Evolutionary conservation across 2,888 invertebrate genomes (phyloP), one percentile per base, ranked within the genome.

Genomic region (Entomobrya proxima): DNA sequence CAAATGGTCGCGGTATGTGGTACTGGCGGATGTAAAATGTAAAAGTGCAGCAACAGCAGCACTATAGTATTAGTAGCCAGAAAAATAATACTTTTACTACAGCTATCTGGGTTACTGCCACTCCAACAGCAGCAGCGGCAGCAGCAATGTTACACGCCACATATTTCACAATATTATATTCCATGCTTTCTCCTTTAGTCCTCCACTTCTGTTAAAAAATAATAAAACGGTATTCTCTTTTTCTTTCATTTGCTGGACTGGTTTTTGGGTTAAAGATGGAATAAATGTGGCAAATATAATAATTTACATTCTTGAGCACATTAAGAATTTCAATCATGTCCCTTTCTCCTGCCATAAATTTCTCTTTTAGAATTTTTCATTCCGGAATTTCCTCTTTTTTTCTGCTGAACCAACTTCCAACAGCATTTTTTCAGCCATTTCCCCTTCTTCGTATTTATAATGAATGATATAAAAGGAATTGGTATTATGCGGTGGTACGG

Each of bases 251-350:
- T n/a, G n/a, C 80, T 24, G n/a, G 27, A 64, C 30, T 18, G n/a
- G 32, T 78, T 61, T 47, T 69, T 44, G 21, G 35, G 47, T 44
- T 80, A 30, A 40, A 55, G 15, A 58, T 58, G 40, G 35, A 58
- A 44, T 44, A 81, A 81, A 81, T 72, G 81, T 47, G 81, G 81
- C 58, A 72, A 58, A 58, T 81, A 81, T 81, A 72, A 80, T 80
- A 74, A 81, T 81, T 81, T 69, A 81, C 81, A 81, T 81, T 81
- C 58, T 58, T 67, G 40, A n/a, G 50, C 75, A n/a, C 82, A 75
- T 82, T 75, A 82, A 75, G 64, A 82, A 82, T 82, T 82, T 82
- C 82, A 82, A 82, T 82, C 64, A 64, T 75, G 82, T 75, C 72
- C 64, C 37, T 44, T 47, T 77, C 32, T 72, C 47, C 44, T 30